phyloP scores from a whole-genome alignment of 2,888 invertebrate species.

The Psococerastis gibbosa region DNA sequence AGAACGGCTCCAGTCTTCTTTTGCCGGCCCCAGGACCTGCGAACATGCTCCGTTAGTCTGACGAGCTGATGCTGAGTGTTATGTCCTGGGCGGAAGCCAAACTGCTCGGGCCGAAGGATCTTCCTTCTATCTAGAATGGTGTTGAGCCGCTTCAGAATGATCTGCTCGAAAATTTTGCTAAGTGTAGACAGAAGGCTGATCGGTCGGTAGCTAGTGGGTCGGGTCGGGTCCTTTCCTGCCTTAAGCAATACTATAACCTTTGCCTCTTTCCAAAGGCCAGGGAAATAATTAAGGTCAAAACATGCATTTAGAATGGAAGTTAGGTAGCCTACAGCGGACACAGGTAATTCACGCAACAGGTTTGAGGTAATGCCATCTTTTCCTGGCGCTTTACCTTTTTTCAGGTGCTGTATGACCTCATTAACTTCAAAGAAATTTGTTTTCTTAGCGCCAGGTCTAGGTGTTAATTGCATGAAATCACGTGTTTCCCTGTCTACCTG shows the following conservation, averaged over 20 bases:
- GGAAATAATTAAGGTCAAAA: constrained; percentile 14
- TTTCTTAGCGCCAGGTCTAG: not conserved
- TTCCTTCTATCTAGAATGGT: constrained; percentile 18
- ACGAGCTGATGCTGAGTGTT: too few relatives aligned
- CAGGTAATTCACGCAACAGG: not conserved
- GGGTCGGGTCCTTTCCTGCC: too few relatives aligned
- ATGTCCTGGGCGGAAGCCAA: too few relatives aligned
- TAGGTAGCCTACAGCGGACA: not conserved
- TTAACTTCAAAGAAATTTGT: too few relatives aligned
- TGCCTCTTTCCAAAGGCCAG: constrained; percentile 18
- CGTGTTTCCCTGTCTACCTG: not conserved
- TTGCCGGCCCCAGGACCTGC: constrained; percentile 17
- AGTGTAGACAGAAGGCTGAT: constrained; percentile 16
- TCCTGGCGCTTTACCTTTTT: too few relatives aligned
- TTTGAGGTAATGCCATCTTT: not conserved
- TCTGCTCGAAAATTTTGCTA: constrained; percentile 18
- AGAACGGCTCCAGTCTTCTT: constrained; percentile 19
- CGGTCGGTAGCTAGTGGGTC: constrained; percentile 18
- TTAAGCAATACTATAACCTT: constrained; percentile 17
- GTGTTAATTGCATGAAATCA: not conserved
- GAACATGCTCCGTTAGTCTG: constrained; percentile 17
- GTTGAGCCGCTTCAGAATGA: constrained; percentile 16
- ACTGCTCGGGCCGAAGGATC: too few relatives aligned
- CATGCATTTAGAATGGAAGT: constrained; percentile 9
- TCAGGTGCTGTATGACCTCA: too few relatives aligned